Conservation (phyloP, 2,797 vertebrate species). For the Manis pentadactyla region DNA sequence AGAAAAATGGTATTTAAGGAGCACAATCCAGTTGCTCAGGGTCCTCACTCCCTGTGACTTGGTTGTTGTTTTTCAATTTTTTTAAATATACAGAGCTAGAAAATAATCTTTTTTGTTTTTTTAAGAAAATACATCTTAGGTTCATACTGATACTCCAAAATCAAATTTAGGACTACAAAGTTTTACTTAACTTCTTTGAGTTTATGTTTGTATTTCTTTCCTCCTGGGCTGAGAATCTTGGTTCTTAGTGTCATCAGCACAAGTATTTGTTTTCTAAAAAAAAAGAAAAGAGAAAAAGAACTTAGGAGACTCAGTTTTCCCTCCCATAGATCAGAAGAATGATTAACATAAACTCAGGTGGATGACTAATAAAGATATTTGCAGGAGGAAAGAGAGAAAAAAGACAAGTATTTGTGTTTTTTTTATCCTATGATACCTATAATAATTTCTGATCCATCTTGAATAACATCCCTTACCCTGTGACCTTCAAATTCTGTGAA, state of each 20-base stretch:
- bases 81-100: not conserved
- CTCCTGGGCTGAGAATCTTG: slow-evolving; percentile 32
- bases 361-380: not conserved
- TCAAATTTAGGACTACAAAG: not conserved
- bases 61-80: not conserved
- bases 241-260: not conserved
- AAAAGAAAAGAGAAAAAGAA: slow-evolving; percentile 8
- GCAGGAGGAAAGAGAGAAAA: not conserved
- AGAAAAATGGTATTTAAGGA: not conserved
- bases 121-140: not conserved
- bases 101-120: not conserved
- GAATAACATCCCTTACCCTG: not conserved
- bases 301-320: slow-evolving; percentile 61
- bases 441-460: slow-evolving; percentile 35
- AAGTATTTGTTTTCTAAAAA: not conserved
- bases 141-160: not conserved
- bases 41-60: not conserved
- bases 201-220: not conserved
- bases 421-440: not conserved
- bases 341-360: slow-evolving; percentile 42
- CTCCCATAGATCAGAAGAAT: slow-evolving; percentile 46
- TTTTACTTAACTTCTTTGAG: not conserved
- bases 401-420: not conserved
- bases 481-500: slow-evolving; percentile 24
- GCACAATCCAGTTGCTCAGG: not conserved